Base-by-base conservation (phyloP, 2,797 vertebrate genomes). In the Sebastes steindachneri region DNA sequence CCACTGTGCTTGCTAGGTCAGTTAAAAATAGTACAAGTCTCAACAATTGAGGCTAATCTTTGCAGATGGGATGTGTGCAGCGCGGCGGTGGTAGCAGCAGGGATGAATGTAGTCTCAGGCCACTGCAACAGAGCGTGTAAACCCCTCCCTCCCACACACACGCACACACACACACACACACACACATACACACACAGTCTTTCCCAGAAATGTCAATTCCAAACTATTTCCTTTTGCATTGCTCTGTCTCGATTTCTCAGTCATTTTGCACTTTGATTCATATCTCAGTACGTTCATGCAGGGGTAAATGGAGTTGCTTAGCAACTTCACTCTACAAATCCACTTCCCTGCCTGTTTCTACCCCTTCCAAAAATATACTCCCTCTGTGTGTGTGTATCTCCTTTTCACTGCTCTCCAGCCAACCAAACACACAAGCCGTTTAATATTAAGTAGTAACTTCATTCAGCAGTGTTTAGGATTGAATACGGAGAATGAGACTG, bases 1-100 rank as follows among this genome's bases (percentile, higher is more conserved):
- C 84, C 83, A 75, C 79, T 75, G 76, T 75, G 86, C 80, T 90
- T 86, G 92, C 86, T 94, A 79, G 95, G 94, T 94, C 94, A 92
- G 92, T 90, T 94, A 95, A 90, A 94, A 93, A 94, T 94, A 94
- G 94, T 86, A 71, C 82, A 74, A 85, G 86, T 84, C 87, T 89
- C 75, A 19, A 87, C 84, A 86, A 92, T 78, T 93, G 91, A 94
- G 88, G 93, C 91, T 94, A 91, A 94, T 95, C 88, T 90, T 86
- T 92, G 89, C 89, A 92, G 94, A 94, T 93, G 92, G 93, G 91
- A 83, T 82, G 88, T 86, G 90, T 78, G 86, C 80, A 77, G 83
- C 53, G 3, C 75, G 53, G 87, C 48, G 25, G 81, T 80, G 84
- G 79, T 28, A 89, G 84, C 86, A 90, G 86, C 86, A 82, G 73